Evolutionary conservation across 2,797 vertebrate genomes (phyloP).

Genomic region (Ctenopoma multispine): DNA sequence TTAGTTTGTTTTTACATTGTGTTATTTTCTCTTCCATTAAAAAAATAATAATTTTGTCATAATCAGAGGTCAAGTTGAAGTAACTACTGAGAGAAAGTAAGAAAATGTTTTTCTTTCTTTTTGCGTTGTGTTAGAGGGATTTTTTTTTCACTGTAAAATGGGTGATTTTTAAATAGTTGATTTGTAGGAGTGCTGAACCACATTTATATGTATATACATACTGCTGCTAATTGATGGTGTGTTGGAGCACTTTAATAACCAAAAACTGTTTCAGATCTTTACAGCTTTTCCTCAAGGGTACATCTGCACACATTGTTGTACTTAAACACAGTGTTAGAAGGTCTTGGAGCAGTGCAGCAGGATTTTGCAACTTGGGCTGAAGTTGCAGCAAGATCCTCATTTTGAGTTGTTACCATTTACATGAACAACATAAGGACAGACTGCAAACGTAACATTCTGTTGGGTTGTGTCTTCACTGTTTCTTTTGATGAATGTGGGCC

Average conservation of each 20-base stretch:
- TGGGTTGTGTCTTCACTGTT: slow-evolving; percentile 7
- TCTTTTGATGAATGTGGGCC: slow-evolving; percentile 23
- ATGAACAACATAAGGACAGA: slow-evolving; percentile 10
- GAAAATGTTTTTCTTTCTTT: slow-evolving; percentile 40
- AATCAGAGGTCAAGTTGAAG: slow-evolving; percentile 61
- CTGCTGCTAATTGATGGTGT: slow-evolving; percentile 80
- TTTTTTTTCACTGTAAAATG: slow-evolving; percentile 35
- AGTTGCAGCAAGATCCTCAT: slow-evolving; percentile 24
- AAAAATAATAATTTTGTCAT: slow-evolving; percentile 43
- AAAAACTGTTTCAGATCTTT: slow-evolving; percentile 69
- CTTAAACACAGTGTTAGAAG: slow-evolving; percentile 26
- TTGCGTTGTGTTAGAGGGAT: slow-evolving; percentile 32
- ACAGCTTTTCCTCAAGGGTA: slow-evolving; percentile 33
- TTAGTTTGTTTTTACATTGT: slow-evolving; percentile 66
- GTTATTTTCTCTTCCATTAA: slow-evolving; percentile 48
- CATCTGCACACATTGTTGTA: slow-evolving; percentile 40
- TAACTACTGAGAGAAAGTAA: slow-evolving; percentile 76
- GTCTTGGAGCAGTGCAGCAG: slow-evolving; percentile 32
- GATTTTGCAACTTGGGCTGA: slow-evolving; percentile 21
- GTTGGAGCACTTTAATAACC: slow-evolving; percentile 82
- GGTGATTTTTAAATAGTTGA: slow-evolving; percentile 62
- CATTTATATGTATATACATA: slow-evolving; percentile 75
- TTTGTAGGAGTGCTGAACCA: slow-evolving; percentile 70
- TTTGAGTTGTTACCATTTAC: slow-evolving; percentile 30
- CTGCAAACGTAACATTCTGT: slow-evolving; percentile 18